These are phyloP conservation scores for Ruditapes philippinarum DNA, from an alignment of 1,140 invertebrate genomes.

Conservation along the genomic window DNA sequence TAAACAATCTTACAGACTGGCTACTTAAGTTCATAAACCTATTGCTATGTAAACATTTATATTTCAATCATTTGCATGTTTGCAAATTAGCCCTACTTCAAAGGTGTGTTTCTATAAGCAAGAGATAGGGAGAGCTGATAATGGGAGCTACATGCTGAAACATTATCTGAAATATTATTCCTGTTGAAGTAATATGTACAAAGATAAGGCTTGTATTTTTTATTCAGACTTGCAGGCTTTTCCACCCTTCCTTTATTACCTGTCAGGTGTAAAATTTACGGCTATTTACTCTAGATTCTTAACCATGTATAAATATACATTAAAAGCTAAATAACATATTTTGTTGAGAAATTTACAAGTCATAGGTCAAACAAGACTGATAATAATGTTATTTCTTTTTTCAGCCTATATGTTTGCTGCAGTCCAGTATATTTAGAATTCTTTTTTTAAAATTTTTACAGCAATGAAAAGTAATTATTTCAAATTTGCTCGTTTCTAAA, in stretches of 20 bases:
- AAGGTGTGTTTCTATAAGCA: slow-evolving; percentile 6
- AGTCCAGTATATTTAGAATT: too few relatives aligned
- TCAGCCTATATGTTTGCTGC: too few relatives aligned
- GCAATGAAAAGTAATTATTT: too few relatives aligned
- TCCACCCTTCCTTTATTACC: not conserved
- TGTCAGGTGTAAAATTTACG: slow-evolving; percentile 11
- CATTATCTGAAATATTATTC: slow-evolving; percentile 37
- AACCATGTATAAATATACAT: too few relatives aligned
- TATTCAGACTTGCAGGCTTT: not conserved
- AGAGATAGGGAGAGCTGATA: slow-evolving; percentile 3
- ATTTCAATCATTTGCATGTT: slow-evolving; percentile 30
- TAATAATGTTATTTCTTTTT: too few relatives aligned
- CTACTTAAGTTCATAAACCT: not conserved
- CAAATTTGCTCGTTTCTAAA: too few relatives aligned
- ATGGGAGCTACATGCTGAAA: not conserved
- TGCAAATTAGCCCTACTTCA: slow-evolving; percentile 8
- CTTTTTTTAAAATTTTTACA: too few relatives aligned
- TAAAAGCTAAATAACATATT: too few relatives aligned
- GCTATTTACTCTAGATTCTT: not conserved
- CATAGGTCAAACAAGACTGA: too few relatives aligned
- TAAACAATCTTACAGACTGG: too few relatives aligned
- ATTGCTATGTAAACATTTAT: slow-evolving; percentile 35
- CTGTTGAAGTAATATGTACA: not conserved
- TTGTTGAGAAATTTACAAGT: too few relatives aligned
- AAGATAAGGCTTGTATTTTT: not conserved